These are phyloP conservation scores for Ips nitidus DNA, from an alignment of 1,140 invertebrate genomes.

Conservation along the genomic window DNA sequence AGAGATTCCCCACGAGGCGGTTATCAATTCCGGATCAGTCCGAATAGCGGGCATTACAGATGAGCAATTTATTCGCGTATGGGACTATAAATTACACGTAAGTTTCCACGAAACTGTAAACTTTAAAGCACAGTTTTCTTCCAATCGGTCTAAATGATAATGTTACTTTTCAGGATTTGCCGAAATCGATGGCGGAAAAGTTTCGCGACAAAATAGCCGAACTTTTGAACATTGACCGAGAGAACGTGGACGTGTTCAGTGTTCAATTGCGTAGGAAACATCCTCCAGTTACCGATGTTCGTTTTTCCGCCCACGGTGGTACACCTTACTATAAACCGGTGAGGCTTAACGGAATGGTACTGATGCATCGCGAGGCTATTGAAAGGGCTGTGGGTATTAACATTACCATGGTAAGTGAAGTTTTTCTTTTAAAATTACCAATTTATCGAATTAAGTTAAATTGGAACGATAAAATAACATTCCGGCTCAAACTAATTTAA, in stretches of 20 bases:
- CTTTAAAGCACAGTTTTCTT: background rate
- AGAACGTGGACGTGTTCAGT: constrained; percentile 95
- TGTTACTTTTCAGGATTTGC: constrained; percentile 62
- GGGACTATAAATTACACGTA: constrained; percentile 73
- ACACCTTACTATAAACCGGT: constrained; percentile 95
- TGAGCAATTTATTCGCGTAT: constrained; percentile 93
- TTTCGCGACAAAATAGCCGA: constrained; percentile 86
- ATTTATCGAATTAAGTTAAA: too few species aligned
- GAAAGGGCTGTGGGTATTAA: constrained; percentile 91
- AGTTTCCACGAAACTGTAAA: constrained; percentile 42
- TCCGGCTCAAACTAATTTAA: too few species aligned
- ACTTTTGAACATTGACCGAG: constrained; percentile 76
- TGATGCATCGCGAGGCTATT: constrained; percentile 93
- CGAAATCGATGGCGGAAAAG: constrained; percentile 84
- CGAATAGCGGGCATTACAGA: constrained; percentile 92
- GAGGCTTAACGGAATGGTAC: constrained; percentile 87
- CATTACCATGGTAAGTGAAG: constrained; percentile 82
- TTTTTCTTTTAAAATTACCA: background rate
- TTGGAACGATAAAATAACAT: too few species aligned
- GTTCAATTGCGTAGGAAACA: constrained; percentile 83
- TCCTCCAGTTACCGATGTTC: constrained; percentile 87
- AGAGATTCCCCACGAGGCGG: constrained; percentile 93
- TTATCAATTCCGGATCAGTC: constrained; percentile 92
- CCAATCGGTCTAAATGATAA: too few species aligned
- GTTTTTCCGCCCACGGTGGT: constrained; percentile 93